Evolutionary conservation across 2,797 vertebrate species (phyloP).

Genomic region (Kryptolebias ocellatus): DNA sequence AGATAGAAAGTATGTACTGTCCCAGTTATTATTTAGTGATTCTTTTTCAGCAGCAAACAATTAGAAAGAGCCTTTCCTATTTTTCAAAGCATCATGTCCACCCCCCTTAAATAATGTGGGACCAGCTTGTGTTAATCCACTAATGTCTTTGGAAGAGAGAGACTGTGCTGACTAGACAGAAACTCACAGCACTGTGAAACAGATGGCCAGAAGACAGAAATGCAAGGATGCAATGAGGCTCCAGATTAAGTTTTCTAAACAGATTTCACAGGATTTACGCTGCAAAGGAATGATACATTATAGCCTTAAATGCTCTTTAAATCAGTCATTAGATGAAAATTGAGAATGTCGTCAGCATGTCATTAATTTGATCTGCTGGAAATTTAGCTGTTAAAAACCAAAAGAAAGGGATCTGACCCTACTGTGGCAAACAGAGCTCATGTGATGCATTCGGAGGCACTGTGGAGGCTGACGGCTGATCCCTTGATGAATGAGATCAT

Average conservation of each 20-base stretch:
- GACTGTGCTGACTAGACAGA: slow-evolving; percentile 70
- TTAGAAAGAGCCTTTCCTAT: slow-evolving; percentile 26
- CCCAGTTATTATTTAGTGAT: slow-evolving; percentile 1
- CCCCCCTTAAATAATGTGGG: slow-evolving; percentile 63
- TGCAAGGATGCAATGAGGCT: slow-evolving; percentile 46
- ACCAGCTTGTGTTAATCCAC: slow-evolving; percentile 73
- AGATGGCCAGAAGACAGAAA: slow-evolving; percentile 62
- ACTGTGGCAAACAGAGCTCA: slow-evolving; percentile 40
- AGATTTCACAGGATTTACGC: slow-evolving; percentile 32
- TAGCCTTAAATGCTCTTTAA: slow-evolving; percentile 3
- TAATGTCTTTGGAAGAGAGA: slow-evolving; percentile 64
- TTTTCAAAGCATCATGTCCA: slow-evolving; percentile 49
- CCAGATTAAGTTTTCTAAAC: slow-evolving; percentile 41
- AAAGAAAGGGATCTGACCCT: background rate
- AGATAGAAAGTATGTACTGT: background rate
- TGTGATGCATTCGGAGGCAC: slow-evolving; percentile 47
- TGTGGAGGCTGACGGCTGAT: slow-evolving; percentile 20
- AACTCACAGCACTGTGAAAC: slow-evolving; percentile 49
- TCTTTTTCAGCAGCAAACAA: slow-evolving; percentile 5
- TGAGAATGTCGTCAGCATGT: background rate
- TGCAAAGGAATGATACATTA: slow-evolving; percentile 38
- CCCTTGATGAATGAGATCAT: slow-evolving; percentile 48
- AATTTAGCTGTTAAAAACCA: slow-evolving; percentile 2
- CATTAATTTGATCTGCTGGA: slow-evolving; percentile 1
- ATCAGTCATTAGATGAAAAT: slow-evolving; percentile 7